Percentiles rank a stretch among this genome's conserved stretches.
Conservation (phyloP, 1,140 invertebrate genomes). For the Drosophila simulans region DNA sequence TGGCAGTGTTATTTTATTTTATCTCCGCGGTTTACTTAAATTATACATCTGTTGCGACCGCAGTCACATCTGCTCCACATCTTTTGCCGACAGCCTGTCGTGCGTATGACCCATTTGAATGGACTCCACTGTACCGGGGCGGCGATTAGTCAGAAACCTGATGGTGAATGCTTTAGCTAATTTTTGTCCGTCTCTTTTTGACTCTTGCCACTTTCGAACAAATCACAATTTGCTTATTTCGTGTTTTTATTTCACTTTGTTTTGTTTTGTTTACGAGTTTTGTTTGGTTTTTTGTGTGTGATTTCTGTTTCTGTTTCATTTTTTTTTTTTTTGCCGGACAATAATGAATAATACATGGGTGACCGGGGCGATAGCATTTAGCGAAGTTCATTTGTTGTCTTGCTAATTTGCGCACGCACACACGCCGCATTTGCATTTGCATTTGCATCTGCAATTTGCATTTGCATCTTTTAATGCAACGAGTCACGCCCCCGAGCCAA, state of each 20-base stretch:
- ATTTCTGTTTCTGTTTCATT: background rate
- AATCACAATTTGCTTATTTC: conserved; percentile 29
- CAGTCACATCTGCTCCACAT: conserved; percentile 4
- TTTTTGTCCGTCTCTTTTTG: background rate
- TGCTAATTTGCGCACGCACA: conserved; percentile 15
- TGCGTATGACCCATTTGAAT: background rate
- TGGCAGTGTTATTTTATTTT: conserved; percentile 9
- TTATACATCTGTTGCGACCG: background rate
- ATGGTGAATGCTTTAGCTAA: conserved; percentile 41
- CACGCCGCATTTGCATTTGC: conserved; percentile 3
- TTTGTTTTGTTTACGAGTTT: conserved; percentile 3
- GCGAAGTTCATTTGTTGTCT: conserved; percentile 24
- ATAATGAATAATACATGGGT: conserved; percentile 45
- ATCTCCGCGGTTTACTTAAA: conserved; percentile 4
- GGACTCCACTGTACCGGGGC: conserved; percentile 24
- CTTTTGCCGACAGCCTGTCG: background rate
- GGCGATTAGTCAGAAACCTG: conserved; percentile 80
- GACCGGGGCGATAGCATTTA: conserved; percentile 23
- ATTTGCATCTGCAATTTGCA: conserved; percentile 6
- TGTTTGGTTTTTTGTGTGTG: conserved; percentile 5
- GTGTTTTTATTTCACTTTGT: conserved; percentile 24
- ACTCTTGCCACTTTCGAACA: conserved; percentile 4
- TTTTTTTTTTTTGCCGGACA: background rate
- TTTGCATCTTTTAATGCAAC: conserved; percentile 21
- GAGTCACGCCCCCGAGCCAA: conserved; percentile 12